Evolutionary conservation across 2,888 invertebrate genomes (phyloP), one percentile per base, ranked within the genome.

Genomic region (Brachyptera putata): DNA sequence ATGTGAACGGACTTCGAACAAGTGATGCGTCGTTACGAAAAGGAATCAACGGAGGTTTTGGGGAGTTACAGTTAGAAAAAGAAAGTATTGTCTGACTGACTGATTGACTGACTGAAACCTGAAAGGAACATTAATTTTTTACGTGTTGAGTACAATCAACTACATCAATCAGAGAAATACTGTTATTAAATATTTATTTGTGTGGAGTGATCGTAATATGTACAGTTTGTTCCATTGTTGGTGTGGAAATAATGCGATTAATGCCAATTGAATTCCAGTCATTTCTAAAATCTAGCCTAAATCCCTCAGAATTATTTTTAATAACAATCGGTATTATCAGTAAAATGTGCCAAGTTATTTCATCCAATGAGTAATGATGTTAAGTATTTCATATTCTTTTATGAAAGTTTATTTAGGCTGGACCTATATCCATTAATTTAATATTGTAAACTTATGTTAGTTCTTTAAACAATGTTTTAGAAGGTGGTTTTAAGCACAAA

Each of bases 1-100:
- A 85, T 69, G 86, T 85, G 62, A 84, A 82, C 68, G 86, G 85
- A 60, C 76, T 87, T 63, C 83, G 87, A 66, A 80, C 82, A 65
- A 87, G 85, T 68, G 81, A 81, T 67, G 76, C 79, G 24, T 81
- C 81, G 11, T 71, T 83, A 34, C 78, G 80, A 61, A 80, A 80
- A 65, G 79, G 77, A 13, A 78, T 77, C 56, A 61, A 63, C n/a
- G 53, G 50, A 30, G 79, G 79, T 39, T 82, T 80, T 68, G 76
- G 73, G 58, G 80, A 80, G 67, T 72, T 81, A 63, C 80, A 80
- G 68, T 73, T 78, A 7, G 82, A 82, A 67, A 79, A 79, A 62
- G 82, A 83, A 67, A 82, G 82, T 70, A 82, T 83, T 66, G 82
- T 82, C 62, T 82, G 70, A 77, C 53, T 46, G 21, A 24, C 22